phyloP scores from a whole-genome alignment of 2,888 invertebrate genomes.

The Exocentrus adspersus region DNA sequence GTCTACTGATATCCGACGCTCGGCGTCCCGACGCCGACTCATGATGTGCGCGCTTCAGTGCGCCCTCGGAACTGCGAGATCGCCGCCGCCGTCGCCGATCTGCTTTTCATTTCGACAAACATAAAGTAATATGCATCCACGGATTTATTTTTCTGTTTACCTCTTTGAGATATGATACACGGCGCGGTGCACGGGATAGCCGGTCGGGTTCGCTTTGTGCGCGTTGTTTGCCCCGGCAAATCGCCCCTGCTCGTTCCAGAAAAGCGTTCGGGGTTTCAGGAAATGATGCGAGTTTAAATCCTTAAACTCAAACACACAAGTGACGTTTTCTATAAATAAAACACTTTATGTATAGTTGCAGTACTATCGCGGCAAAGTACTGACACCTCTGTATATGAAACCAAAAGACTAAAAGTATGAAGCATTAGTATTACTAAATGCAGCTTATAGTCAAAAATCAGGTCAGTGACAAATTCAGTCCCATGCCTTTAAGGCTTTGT shows the following conservation, averaged over 20 bases:
- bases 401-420: too few species aligned
- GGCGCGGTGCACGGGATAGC: neutral
- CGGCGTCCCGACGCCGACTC: conserved; percentile 40
- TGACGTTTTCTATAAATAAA: too few species aligned
- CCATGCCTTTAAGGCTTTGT: too few species aligned
- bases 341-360: too few species aligned
- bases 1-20: conserved; percentile 41
- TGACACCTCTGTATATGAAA: too few species aligned
- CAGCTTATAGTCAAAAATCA: too few species aligned
- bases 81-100: neutral
- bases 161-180: conserved; percentile 2
- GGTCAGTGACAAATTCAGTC: too few species aligned
- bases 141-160: conserved; percentile 25
- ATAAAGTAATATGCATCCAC: conserved; percentile 28
- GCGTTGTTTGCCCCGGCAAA: neutral
- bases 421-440: too few species aligned
- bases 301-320: neutral
- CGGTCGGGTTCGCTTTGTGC: neutral
- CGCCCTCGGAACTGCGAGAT: conserved; percentile 26
- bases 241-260: neutral
- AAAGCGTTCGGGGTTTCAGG: neutral
- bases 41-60: conserved; percentile 46
- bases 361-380: too few species aligned
- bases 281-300: neutral
- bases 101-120: conserved; percentile 27